phyloP scores from a whole-genome alignment of 2,888 invertebrate genomes.

The Dione vanillae region DNA sequence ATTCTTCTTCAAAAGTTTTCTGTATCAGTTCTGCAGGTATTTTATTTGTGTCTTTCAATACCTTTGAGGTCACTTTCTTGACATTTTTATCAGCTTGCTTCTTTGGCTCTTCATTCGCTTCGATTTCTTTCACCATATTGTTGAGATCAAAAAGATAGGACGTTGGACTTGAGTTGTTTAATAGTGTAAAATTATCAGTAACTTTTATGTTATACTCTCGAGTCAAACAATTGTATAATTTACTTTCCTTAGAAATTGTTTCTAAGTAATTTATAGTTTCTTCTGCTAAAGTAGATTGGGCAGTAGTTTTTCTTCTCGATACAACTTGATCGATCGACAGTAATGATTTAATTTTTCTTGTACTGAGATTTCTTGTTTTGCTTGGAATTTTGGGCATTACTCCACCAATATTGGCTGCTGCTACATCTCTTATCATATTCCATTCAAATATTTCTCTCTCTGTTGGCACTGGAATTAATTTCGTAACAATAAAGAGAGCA shows the following conservation, averaged over 20 bases:
- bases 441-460: slow-evolving; percentile 61
- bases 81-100: slow-evolving; percentile 56
- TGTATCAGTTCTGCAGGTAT: slow-evolving; percentile 59
- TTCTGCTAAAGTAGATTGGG: slow-evolving; percentile 39
- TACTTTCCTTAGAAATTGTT: slow-evolving; percentile 53
- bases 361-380: slow-evolving; percentile 51
- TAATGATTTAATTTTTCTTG: slow-evolving; percentile 54
- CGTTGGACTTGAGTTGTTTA: slow-evolving; percentile 45
- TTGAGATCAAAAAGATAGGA: slow-evolving; percentile 63
- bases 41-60: slow-evolving; percentile 56
- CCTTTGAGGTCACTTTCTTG: slow-evolving; percentile 55
- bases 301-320: slow-evolving; percentile 51
- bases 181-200: slow-evolving; percentile 52
- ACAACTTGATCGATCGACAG: slow-evolving; percentile 52
- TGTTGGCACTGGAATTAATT: slow-evolving; percentile 20
- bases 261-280: slow-evolving; percentile 48
- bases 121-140: slow-evolving; percentile 61
- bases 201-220: slow-evolving; percentile 57
- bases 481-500: no score
- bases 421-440: slow-evolving; percentile 56
- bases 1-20: slow-evolving; percentile 55
- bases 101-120: slow-evolving; percentile 58
- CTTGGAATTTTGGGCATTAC: slow-evolving; percentile 50
- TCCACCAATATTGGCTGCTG: slow-evolving; percentile 25
- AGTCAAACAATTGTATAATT: slow-evolving; percentile 52